Evolutionary conservation across 2,797 vertebrate species (phyloP).

Genomic region (Darevskia mixta): DNA sequence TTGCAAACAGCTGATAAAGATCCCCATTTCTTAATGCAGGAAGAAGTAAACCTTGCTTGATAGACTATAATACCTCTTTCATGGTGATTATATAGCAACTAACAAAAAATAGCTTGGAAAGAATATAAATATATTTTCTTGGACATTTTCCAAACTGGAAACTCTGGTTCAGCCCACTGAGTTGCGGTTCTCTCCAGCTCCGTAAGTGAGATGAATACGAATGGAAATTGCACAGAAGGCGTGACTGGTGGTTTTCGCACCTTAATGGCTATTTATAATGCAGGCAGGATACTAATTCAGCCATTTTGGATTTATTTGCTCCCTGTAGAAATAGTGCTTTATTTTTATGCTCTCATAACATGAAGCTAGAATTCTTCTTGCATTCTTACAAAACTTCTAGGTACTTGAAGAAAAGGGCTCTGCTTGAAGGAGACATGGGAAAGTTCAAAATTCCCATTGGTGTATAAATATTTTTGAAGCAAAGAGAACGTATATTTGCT

Average conservation of each 20-base stretch:
- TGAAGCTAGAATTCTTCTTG: conserved; percentile 17
- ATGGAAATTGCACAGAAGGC: not conserved
- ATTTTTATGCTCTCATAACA: conserved; percentile 28
- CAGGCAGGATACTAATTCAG: not conserved
- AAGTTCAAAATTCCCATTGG: not conserved
- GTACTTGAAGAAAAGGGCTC: conserved; percentile 32
- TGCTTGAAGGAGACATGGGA: not conserved
- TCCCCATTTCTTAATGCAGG: not conserved
- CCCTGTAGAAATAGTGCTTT: conserved; percentile 20
- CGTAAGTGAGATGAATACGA: not conserved
- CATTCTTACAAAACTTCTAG: conserved; percentile 19
- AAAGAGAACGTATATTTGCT: not conserved
- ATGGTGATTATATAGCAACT: conserved; percentile 27
- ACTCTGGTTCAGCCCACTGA: not conserved
- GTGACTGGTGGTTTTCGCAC: not conserved
- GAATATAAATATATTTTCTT: conserved; percentile 1
- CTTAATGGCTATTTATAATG: conserved; percentile 51
- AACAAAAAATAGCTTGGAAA: conserved; percentile 43
- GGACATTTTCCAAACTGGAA: not conserved
- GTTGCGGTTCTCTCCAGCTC: not conserved
- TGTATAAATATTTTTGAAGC: conserved; percentile 23
- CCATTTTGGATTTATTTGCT: conserved; percentile 38
- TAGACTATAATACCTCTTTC: conserved; percentile 30
- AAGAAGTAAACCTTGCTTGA: conserved; percentile 1
- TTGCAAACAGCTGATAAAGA: not conserved